Percentiles rank a stretch among this genome's conserved stretches.
Evolutionary conservation across 2,113 vertebrate species (phyloP).

Genomic region (Sus scrofa): T2T-Sscrofa CM000812.6:80402501-80403000

Average conservation of each 20-base stretch:
- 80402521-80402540: not conserved
- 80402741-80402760: conserved; percentile 15
- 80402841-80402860: not conserved
- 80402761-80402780: conserved; percentile 13
- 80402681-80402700: not conserved
- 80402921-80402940: conserved; percentile 7
- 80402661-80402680: not conserved
- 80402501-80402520: conserved; percentile 9
- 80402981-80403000: conserved; percentile 64
- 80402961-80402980: conserved; percentile 69
- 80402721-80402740: not conserved
- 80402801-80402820: not conserved
- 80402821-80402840: not conserved
- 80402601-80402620: not conserved
- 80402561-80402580: not conserved
- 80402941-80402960: not conserved
- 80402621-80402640: not conserved
- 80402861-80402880: not conserved
- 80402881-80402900: not conserved
- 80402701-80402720: not conserved
- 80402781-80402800: not conserved
- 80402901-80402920: not conserved
- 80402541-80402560: conserved; percentile 13
- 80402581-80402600: not conserved
- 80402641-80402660: not conserved